Percentiles rank a stretch among this genome's conserved stretches.
These are phyloP conservation scores for Rhimphoctona megacephalus DNA, from an alignment of 2,888 invertebrate genomes.

Conservation along the genomic window DNA sequence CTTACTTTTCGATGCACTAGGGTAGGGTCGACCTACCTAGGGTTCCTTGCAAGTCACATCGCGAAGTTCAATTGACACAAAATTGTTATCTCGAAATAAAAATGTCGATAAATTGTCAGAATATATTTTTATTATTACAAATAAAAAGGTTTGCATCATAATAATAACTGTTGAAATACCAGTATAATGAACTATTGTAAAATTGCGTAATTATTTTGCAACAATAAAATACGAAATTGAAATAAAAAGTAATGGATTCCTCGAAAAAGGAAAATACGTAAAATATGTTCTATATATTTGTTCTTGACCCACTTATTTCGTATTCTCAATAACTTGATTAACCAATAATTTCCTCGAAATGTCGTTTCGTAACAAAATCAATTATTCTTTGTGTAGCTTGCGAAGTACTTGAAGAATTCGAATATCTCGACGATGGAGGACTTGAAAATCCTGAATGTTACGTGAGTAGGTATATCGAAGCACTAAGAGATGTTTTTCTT, in stretches of 20 bases:
- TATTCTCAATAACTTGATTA: background rate
- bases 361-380: constrained; percentile 37
- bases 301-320: constrained; percentile 17
- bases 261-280: constrained; percentile 21
- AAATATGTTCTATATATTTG: constrained; percentile 6
- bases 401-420: constrained; percentile 88
- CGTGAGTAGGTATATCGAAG: constrained; percentile 86
- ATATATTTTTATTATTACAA: background rate
- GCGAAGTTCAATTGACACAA: no score
- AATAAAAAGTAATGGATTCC: constrained; percentile 35
- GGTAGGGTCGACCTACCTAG: no score
- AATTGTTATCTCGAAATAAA: no score
- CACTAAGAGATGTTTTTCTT: constrained; percentile 58
- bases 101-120: no score
- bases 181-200: background rate
- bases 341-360: constrained; percentile 1
- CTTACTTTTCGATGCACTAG: no score
- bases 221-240: background rate
- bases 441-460: constrained; percentile 89
- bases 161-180: background rate
- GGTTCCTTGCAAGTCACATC: no score
- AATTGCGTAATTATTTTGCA: background rate
- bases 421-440: constrained; percentile 89
- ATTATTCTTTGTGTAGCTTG: constrained; percentile 86
- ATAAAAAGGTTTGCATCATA: no score